Conservation (phyloP, 2,113 vertebrate species). For the Malaclemys terrapin region DNA sequence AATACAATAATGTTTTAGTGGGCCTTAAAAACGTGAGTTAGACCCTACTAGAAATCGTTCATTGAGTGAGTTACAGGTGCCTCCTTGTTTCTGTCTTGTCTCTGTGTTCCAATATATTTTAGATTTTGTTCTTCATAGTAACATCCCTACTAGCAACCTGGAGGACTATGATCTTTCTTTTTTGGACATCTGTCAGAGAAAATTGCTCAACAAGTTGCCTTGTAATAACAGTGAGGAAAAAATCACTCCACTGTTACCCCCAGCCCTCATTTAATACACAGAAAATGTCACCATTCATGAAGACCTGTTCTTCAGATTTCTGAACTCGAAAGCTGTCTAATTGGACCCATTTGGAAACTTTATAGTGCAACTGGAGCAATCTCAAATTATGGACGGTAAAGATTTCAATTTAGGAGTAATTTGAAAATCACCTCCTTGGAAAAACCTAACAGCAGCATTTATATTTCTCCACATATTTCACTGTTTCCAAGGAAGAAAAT, state of each 20-base stretch:
- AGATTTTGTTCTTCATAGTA: constrained; percentile 9
- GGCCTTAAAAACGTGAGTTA: constrained; percentile 26
- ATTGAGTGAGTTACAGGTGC: background rate
- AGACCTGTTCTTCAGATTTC: constrained; percentile 1
- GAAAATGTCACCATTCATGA: background rate
- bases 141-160: background rate
- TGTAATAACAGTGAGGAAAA: background rate
- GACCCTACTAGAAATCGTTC: background rate
- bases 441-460: background rate
- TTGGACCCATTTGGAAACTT: background rate
- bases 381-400: constrained; percentile 39
- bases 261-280: background rate
- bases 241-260: background rate
- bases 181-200: background rate
- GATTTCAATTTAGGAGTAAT: constrained; percentile 59
- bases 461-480: constrained; percentile 45
- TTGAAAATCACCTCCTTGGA: constrained; percentile 44
- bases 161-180: background rate
- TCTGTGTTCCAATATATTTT: background rate
- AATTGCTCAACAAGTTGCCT: constrained; percentile 20
- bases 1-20: constrained; percentile 1
- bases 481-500: constrained; percentile 47
- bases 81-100: background rate
- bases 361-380: constrained; percentile 7
- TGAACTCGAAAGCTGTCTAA: constrained; percentile 26